Conservation (phyloP, 2,888 invertebrate genomes). For the Phrixothrix hirtus region DNA sequence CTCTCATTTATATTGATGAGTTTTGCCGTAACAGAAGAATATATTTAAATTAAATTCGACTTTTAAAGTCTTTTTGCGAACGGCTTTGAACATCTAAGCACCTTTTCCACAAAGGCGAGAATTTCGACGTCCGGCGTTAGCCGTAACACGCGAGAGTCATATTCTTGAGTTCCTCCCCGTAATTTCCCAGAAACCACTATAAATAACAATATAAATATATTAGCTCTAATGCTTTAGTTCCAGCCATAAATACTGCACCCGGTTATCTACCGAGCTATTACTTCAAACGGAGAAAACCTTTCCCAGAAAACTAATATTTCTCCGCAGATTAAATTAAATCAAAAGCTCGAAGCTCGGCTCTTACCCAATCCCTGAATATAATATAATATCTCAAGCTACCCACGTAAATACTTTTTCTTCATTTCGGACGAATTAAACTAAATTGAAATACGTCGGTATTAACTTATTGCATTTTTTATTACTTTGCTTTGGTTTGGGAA, state of each 20-base stretch:
- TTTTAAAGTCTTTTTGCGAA: constrained; percentile 21
- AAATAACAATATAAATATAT: constrained; percentile 55
- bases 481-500: constrained; percentile 33
- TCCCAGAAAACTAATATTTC: constrained; percentile 54
- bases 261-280: constrained; percentile 44
- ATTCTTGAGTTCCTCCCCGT: constrained; percentile 40
- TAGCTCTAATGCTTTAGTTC: constrained; percentile 52
- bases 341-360: constrained; percentile 50
- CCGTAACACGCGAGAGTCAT: constrained; percentile 40
- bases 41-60: constrained; percentile 39
- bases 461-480: constrained; percentile 50
- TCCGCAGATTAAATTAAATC: constrained; percentile 57
- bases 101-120: constrained; percentile 33
- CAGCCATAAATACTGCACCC: constrained; percentile 50
- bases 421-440: constrained; percentile 55
- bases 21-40: constrained; percentile 34
- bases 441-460: constrained; percentile 56
- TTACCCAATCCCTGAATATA: constrained; percentile 49
- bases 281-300: constrained; percentile 49
- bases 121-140: constrained; percentile 40
- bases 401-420: constrained; percentile 54
- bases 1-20: constrained; percentile 34
- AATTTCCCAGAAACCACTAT: constrained; percentile 50
- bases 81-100: constrained; percentile 9
- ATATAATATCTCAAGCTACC: constrained; percentile 51